A percentile compares a stretch with the other conserved stretches of the same genome.
phyloP scores from a whole-genome alignment of 1,140 invertebrate genomes.

The Drosophila pallidifrons region DNA sequence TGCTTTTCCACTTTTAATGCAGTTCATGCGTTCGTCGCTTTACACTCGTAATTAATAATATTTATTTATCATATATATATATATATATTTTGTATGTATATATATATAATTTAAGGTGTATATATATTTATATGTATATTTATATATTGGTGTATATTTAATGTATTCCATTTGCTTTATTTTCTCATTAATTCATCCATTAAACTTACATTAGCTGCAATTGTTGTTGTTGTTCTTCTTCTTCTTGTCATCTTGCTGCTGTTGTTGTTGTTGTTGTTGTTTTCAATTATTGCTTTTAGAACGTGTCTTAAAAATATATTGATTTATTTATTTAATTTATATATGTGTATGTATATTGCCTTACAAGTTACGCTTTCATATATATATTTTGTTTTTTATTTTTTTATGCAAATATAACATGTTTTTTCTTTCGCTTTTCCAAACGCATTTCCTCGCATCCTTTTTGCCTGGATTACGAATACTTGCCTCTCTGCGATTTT shows the following conservation, averaged over 20 bases:
- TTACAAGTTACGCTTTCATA: conserved; percentile 41
- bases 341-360: conserved; percentile 55
- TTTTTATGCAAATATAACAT: conserved; percentile 78
- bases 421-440: conserved; percentile 43
- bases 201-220: conserved; percentile 47
- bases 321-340: conserved; percentile 64
- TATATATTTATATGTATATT: conserved; percentile 72
- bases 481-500: conserved; percentile 24
- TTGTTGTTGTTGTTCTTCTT: conserved; percentile 25
- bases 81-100: conserved; percentile 41
- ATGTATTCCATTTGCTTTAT: conserved; percentile 61
- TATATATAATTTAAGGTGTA: conserved; percentile 60
- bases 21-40: conserved; percentile 21
- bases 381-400: conserved; percentile 32
- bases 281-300: conserved; percentile 83
- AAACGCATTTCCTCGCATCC: conserved; percentile 13
- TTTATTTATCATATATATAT: conserved; percentile 32
- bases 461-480: conserved; percentile 55
- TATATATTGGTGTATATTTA: conserved; percentile 83
- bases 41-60: conserved; percentile 20
- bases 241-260: conserved; percentile 37
- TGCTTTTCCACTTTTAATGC: conserved; percentile 15
- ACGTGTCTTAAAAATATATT: conserved; percentile 83
- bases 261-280: conserved; percentile 64
- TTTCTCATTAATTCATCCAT: conserved; percentile 21